phyloP scores from a whole-genome alignment of 2,113 vertebrate genomes.

The Epinephelus lanceolatus region DNA sequence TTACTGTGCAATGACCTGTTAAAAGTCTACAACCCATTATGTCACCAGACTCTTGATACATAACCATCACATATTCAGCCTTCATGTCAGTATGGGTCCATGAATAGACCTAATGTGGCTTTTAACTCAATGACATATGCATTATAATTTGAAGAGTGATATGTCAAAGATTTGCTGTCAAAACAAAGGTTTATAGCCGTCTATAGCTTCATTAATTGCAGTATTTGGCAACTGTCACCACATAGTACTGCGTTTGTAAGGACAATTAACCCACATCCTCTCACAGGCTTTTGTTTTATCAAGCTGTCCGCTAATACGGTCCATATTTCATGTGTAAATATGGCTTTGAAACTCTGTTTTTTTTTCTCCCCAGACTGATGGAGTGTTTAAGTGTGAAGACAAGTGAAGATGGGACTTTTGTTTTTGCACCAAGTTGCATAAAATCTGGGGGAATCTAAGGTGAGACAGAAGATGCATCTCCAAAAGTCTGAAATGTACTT shows the following conservation, averaged over 20 bases:
- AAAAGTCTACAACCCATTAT: background rate
- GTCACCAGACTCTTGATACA: background rate
- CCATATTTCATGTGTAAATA: background rate
- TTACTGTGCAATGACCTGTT: conserved; percentile 3
- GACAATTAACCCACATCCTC: background rate
- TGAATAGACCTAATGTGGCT: background rate
- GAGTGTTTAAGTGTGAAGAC: conserved; percentile 1
- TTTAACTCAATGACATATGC: background rate
- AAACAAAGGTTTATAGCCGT: background rate
- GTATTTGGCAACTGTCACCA: background rate
- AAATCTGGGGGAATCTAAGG: conserved; percentile 47
- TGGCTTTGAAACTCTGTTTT: background rate
- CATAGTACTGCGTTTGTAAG: background rate
- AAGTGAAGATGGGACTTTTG: conserved; percentile 41
- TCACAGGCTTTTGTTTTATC: background rate
- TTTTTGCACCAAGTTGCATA: conserved; percentile 59
- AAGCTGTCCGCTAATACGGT: background rate
- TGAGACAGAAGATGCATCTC: conserved; percentile 38
- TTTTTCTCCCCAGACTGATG: conserved; percentile 27
- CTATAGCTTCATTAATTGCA: background rate
- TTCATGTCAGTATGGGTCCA: background rate
- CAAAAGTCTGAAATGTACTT: conserved; percentile 37
- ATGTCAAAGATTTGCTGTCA: background rate
- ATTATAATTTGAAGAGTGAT: background rate
- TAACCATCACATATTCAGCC: background rate